phyloP scores from a whole-genome alignment of 2,797 vertebrate genomes.

The Austrolebias charrua region DNA sequence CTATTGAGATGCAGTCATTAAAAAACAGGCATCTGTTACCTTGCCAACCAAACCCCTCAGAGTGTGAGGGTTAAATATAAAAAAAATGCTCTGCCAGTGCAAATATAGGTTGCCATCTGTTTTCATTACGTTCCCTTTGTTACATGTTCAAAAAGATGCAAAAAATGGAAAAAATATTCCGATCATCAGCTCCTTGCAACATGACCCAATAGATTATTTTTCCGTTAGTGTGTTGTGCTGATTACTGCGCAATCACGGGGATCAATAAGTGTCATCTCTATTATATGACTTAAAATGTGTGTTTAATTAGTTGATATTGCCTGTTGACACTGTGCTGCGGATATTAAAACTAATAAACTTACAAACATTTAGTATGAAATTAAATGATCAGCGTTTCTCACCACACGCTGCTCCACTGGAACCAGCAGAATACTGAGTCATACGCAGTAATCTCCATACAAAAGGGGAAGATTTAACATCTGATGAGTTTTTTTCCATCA shows the following conservation, averaged over 20 bases:
- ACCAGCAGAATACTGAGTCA: neutral
- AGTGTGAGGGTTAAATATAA: constrained; percentile 73
- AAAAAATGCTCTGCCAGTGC: constrained; percentile 64
- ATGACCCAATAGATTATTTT: constrained; percentile 10
- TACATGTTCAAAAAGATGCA: constrained; percentile 41
- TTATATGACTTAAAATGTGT: neutral
- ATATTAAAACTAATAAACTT: neutral
- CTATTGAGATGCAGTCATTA: constrained; percentile 68
- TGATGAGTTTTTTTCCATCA: neutral
- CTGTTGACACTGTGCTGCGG: neutral
- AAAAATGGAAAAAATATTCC: constrained; percentile 10
- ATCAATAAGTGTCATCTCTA: neutral
- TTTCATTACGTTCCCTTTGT: constrained; percentile 63
- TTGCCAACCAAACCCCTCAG: constrained; percentile 74
- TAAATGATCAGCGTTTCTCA: neutral
- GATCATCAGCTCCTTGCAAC: constrained; percentile 8
- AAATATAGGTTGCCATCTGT: constrained; percentile 78
- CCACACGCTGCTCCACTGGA: neutral
- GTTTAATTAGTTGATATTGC: neutral
- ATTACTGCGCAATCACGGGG: too few species aligned
- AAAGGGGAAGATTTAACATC: neutral
- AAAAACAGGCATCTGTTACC: constrained; percentile 75
- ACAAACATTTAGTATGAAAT: constrained; percentile 7
- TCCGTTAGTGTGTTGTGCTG: neutral
- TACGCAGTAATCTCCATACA: neutral